Conservation (phyloP, 2,888 invertebrate genomes). For the Nephrocerus scutellatus region DNA sequence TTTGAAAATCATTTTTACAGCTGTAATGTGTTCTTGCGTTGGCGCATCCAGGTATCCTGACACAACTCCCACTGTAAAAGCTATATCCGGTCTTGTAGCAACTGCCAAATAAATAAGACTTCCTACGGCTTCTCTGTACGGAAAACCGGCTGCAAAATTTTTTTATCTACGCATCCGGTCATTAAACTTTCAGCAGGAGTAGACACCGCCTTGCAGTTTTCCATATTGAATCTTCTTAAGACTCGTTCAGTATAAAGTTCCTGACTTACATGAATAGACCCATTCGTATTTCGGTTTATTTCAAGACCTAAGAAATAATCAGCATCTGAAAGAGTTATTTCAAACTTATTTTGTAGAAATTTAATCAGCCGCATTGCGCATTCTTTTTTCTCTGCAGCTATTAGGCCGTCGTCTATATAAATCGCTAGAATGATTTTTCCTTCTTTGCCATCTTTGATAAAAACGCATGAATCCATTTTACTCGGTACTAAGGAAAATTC, state of each 20-base stretch:
- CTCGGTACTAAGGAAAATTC: constrained; percentile 24
- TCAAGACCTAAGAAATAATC: constrained; percentile 10
- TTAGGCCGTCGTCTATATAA: constrained; percentile 30
- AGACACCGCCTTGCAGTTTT: constrained; percentile 15
- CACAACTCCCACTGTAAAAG: constrained; percentile 18
- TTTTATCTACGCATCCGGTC: constrained; percentile 4
- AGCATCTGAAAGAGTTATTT: constrained; percentile 1
- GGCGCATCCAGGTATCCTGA: constrained; percentile 12
- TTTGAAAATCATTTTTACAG: too few relatives aligned
- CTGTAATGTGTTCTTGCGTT: too few relatives aligned
- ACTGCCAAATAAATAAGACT: constrained; percentile 23
- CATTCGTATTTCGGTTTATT: constrained; percentile 10
- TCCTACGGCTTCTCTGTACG: constrained; percentile 23
- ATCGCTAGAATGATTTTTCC: constrained; percentile 22
- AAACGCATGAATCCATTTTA: constrained; percentile 30
- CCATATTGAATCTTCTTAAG: constrained; percentile 21
- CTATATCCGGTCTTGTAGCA: constrained; percentile 22
- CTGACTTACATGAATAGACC: constrained; percentile 19
- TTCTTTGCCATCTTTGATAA: constrained; percentile 13
- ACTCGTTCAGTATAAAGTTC: constrained; percentile 16
- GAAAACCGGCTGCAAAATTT: constrained; percentile 11
- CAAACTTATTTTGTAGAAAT: constrained; percentile 5
- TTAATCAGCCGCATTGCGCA: constrained; percentile 9
- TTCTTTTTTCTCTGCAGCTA: constrained; percentile 17
- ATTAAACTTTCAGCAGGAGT: constrained; percentile 17